These are phyloP conservation scores for Watsonalla cultraria DNA, from an alignment of 2,888 invertebrate species.

Conservation along the genomic window DNA sequence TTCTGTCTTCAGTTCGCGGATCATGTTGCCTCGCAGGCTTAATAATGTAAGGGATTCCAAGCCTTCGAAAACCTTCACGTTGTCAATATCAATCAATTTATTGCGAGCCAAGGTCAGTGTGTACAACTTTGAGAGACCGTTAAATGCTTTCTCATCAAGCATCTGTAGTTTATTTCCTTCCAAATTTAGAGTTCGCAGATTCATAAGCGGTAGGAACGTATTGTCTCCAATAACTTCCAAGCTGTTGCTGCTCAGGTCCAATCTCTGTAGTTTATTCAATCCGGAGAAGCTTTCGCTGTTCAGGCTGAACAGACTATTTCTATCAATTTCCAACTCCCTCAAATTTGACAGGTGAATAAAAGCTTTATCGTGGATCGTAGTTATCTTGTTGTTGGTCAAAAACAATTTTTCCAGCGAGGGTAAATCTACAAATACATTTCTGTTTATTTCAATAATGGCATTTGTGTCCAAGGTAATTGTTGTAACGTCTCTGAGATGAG, in stretches of 20 bases:
- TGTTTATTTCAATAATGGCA: conserved; percentile 83
- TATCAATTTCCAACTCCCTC: conserved; percentile 87
- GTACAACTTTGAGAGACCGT: conserved; percentile 47
- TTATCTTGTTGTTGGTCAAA: conserved; percentile 90
- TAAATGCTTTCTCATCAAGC: conserved; percentile 65
- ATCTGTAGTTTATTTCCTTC: conserved; percentile 67
- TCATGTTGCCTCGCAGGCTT: conserved; percentile 55
- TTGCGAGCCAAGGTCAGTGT: conserved; percentile 57
- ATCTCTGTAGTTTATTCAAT: conserved; percentile 80
- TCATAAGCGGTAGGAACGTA: conserved; percentile 77
- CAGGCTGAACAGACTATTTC: conserved; percentile 84
- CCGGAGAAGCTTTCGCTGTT: conserved; percentile 88
- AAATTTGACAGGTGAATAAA: conserved; percentile 84
- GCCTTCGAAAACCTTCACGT: conserved; percentile 48
- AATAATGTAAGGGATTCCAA: conserved; percentile 42
- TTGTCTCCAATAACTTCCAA: conserved; percentile 87
- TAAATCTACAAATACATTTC: conserved; percentile 85
- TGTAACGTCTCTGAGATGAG: conserved; percentile 81
- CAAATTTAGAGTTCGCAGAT: conserved; percentile 51
- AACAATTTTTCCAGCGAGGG: conserved; percentile 84
- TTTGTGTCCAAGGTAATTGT: conserved; percentile 85
- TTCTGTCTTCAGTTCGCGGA: conserved; percentile 44
- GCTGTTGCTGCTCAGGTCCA: conserved; percentile 85
- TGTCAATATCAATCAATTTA: conserved; percentile 47
- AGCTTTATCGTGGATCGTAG: conserved; percentile 91